Evolutionary conservation across 2,888 invertebrate species (phyloP), one percentile per base, ranked within the genome.

Genomic region (Yponomeuta plumbellus): DNA sequence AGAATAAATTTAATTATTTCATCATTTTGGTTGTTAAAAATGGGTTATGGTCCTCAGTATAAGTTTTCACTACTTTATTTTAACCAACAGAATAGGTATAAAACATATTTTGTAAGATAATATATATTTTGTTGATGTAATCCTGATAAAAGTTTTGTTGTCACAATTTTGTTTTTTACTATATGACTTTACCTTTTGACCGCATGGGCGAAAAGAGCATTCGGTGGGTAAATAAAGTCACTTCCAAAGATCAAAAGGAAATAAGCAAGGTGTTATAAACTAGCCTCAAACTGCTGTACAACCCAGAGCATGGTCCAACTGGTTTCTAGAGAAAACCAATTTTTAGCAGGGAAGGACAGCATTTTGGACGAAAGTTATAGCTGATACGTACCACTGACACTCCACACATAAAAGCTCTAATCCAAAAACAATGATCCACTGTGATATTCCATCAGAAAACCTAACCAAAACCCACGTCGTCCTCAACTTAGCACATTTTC

Each of bases 361-460:
- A 63, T 20, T 17, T 44, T 57, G 62, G 26, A 39, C n/a, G 39
- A 20, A 20, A 23, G 52, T 8, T 63, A 56, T 58, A 56, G 57
- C 6, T 44, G 40, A 77, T 84, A 88, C 89, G 67, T 84, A 89
- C 90, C 89, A 87, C 83, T 77, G 75, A 77, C 88, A 88, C 87
- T 85, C 85, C 83, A 85, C 84, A 83, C 84, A 79, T 72, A 65
- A 67, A 74, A 71, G 72, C 71, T 71, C 67, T 73, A 70, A 76
- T 80, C 79, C 81, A 76, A 71, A 69, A 75, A 67, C 69, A 68
- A 72, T 67, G 69, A 79, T 77, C 76, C 79, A 79, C 70, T 73
- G 69, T 71, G 70, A 74, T 75, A 74, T 44, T 44, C 79, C 76
- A 74, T 72, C 72, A 75, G 74, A 79, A 76, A 81, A 79, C 79